Evolutionary conservation across 2,113 vertebrate genomes (phyloP).

Genomic region (Ptychochromis oligacanthus): DNA sequence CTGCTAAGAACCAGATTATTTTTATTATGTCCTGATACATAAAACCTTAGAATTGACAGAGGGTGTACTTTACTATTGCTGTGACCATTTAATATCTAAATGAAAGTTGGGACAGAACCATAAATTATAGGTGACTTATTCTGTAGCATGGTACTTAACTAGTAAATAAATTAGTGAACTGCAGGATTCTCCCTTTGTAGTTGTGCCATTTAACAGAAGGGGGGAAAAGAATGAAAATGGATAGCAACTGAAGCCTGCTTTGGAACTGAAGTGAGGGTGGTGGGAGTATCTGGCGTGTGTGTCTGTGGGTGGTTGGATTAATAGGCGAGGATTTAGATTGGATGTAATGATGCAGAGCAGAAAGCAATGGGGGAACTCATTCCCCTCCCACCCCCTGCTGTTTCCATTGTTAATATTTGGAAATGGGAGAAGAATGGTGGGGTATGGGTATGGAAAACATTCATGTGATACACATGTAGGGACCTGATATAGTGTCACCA

Average conservation of each 20-base stretch:
- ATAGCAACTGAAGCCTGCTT: conserved; percentile 3
- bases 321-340: conserved; percentile 59
- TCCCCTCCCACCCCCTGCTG: conserved; percentile 24
- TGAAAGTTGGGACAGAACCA: neutral
- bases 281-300: conserved; percentile 8
- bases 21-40: neutral
- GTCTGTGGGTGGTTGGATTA: conserved; percentile 40
- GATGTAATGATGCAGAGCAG: conserved; percentile 59
- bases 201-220: neutral
- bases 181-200: neutral
- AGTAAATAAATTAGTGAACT: neutral
- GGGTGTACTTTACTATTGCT: neutral
- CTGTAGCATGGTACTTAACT: neutral
- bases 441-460: neutral
- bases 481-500: neutral
- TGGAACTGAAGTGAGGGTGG: neutral
- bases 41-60: neutral
- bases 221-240: conserved; percentile 1
- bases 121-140: neutral
- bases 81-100: neutral
- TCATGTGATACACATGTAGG: neutral
- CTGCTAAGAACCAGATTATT: neutral
- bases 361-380: conserved; percentile 15
- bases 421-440: conserved; percentile 6
- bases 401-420: conserved; percentile 52